phyloP scores from a whole-genome alignment of 2,888 invertebrate species.

The Diploptera punctata region DNA sequence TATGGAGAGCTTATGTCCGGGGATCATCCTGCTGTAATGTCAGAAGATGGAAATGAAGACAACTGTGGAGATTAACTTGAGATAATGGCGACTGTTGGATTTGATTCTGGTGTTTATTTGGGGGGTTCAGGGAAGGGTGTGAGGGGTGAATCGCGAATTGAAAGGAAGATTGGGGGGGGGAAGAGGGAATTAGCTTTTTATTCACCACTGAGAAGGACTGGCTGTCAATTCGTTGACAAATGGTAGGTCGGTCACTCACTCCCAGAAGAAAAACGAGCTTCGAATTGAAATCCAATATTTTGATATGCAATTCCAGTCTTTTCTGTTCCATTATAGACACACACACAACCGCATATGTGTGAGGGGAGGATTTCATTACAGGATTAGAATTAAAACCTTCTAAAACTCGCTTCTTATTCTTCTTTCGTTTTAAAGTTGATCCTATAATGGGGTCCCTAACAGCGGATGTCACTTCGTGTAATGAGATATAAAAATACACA shows the following conservation, averaged over 20 bases:
- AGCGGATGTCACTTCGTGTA: too few relatives aligned
- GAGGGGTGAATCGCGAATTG: not conserved
- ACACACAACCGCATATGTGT: not conserved
- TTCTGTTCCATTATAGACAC: not conserved
- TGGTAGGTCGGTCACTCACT: constrained; percentile 43
- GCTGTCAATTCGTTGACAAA: constrained; percentile 44
- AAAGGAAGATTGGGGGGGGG: constrained; percentile 1
- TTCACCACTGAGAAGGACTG: constrained; percentile 31
- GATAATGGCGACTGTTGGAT: too few relatives aligned
- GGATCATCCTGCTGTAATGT: too few relatives aligned
- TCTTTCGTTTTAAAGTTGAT: too few relatives aligned
- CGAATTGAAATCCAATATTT: constrained; percentile 48
- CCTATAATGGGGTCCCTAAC: too few relatives aligned
- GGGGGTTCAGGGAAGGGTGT: constrained; percentile 1
- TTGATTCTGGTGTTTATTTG: constrained; percentile 12
- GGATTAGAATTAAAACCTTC: too few relatives aligned
- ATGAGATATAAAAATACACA: too few relatives aligned
- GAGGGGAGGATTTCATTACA: constrained; percentile 10
- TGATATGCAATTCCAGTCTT: constrained; percentile 40
- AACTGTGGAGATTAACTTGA: too few relatives aligned
- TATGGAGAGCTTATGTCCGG: too few relatives aligned
- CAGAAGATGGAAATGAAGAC: too few relatives aligned
- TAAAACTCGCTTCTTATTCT: too few relatives aligned
- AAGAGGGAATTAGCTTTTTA: constrained; percentile 40
- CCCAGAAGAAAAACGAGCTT: constrained; percentile 46